Percentiles rank a stretch among this genome's conserved stretches.
Evolutionary conservation across 2,113 vertebrate genomes (phyloP).

Genomic region (Pimephales promelas): DNA sequence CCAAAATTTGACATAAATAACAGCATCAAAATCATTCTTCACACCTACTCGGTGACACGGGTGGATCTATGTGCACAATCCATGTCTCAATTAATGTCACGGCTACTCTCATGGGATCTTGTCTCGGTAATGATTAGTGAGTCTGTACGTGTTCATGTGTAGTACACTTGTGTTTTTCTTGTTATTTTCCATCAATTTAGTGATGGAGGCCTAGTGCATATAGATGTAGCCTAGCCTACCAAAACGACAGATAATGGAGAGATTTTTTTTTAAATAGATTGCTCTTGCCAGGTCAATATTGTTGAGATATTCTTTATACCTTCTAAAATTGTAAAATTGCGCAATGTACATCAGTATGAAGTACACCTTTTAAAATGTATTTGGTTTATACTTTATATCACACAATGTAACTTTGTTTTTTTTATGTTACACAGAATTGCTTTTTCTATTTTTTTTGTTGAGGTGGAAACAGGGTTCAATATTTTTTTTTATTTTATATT

Average conservation of each 20-base stretch:
- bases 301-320: neutral
- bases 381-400: too few relatives aligned
- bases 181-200: neutral
- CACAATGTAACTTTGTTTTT: neutral
- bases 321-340: neutral
- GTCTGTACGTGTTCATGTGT: neutral
- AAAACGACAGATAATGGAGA: neutral
- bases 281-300: neutral
- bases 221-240: too few relatives aligned
- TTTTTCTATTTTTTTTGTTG: neutral
- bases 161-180: neutral
- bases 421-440: neutral
- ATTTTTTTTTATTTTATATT: neutral
- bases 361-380: too few relatives aligned
- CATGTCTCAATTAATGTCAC: conserved; percentile 16
- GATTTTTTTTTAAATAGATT: neutral
- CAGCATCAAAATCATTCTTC: conserved; percentile 12
- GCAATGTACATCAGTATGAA: neutral
- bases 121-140: conserved; percentile 37
- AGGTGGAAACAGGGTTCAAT: neutral
- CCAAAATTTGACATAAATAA: conserved; percentile 19
- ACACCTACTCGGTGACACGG: neutral
- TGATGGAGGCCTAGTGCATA: neutral
- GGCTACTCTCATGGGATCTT: neutral
- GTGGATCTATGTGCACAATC: conserved; percentile 23